Evolutionary conservation across 2,797 vertebrate species (phyloP).

Genomic region (Poeciliopsis turneri): DNA sequence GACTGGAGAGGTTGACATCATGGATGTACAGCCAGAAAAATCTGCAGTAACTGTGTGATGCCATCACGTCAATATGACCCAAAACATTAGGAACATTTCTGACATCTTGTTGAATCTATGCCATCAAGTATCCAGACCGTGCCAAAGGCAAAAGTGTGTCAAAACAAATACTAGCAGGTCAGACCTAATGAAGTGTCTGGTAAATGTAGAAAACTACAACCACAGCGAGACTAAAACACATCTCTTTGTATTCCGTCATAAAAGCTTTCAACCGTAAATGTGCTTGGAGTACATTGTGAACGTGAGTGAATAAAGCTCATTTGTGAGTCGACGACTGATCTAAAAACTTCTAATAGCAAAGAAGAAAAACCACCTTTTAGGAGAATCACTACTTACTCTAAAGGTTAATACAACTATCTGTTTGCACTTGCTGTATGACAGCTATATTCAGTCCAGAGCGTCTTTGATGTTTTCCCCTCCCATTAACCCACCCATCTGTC

Average conservation of each 20-base stretch:
- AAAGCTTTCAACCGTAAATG: background rate
- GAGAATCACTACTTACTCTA: background rate
- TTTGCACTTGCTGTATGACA: background rate
- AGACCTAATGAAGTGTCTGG: background rate
- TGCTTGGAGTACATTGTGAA: background rate
- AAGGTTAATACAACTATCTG: background rate
- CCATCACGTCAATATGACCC: background rate
- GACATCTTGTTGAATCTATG: background rate
- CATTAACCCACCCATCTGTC: background rate
- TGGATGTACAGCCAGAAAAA: background rate
- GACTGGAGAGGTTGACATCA: background rate
- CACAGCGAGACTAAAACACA: background rate
- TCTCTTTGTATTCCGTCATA: background rate
- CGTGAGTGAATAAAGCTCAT: background rate
- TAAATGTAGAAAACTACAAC: background rate
- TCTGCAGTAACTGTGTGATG: background rate
- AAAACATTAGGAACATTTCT: background rate
- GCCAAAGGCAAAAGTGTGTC: background rate
- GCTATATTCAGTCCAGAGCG: background rate
- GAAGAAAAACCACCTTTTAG: background rate
- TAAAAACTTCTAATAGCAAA: background rate
- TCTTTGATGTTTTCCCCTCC: background rate
- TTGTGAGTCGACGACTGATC: background rate
- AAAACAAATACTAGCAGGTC: background rate
- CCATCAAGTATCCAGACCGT: background rate